Evolutionary conservation across 2,113 vertebrate genomes (phyloP), one percentile per base, ranked within the genome.

Genomic region (Puntigrus tetrazona): DNA sequence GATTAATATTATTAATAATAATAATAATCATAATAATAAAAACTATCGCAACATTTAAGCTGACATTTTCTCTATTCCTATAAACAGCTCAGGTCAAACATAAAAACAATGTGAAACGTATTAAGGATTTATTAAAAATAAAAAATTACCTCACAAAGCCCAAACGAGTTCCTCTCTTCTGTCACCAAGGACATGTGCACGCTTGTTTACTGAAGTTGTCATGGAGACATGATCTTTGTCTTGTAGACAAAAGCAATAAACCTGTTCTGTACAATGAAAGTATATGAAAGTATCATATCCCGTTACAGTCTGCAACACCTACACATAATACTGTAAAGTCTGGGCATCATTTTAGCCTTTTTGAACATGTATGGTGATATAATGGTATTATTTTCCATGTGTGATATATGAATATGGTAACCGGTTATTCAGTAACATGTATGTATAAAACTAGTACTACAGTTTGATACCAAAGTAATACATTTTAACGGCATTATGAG

Each of bases 121-220:
- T 69, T 20, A 36, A 9, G 22, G 65, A 10, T 8, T 36, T 16
- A 38, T 18, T 13, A 8, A 10, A 79, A 63, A n/a, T n/a, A n/a
- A 61, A 8, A 11, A 13, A 45, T 16, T 61, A 61, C 36, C 45
- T 77, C 20, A n/a, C 5, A 77, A 25, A 27, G 6, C 14, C 16
- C 75, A 27, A n/a, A 38, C 8, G 1, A 59, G 31, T 25, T 16
- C 3, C 41, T 47, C 16, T 8, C 5, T 67, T 38, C 6, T 38
- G 38, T 20, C 1, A 6, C 7, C 11, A 27, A 80, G 20, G 67
- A n/a, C 78, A 14, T 2, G 16, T 3, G 18, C 14, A n/a, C n/a
- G n/a, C n/a, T n/a, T 67, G 78, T 65, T 67, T 61, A 22, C 59
- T 47, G 11, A 79, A 61, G 59, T 65, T 11, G 78, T 80, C 78